Conservation (phyloP, 2,888 invertebrate species). For the Theretra japonica region DNA sequence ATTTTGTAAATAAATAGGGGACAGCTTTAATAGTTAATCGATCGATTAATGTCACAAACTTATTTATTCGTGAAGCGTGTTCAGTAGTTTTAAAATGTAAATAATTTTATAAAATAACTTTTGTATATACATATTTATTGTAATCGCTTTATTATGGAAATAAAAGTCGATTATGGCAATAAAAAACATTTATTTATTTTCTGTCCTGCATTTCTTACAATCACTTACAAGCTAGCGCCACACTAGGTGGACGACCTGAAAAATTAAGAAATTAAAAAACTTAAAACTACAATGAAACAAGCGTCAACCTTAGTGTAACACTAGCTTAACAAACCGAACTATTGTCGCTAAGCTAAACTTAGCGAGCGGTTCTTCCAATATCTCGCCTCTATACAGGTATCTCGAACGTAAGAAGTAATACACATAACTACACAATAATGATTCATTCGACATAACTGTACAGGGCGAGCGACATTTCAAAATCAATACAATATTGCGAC, state of each 20-base stretch:
- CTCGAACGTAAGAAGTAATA: neutral
- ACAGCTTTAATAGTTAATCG: conserved; percentile 73
- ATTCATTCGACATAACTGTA: neutral
- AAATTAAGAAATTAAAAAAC: conserved; percentile 9
- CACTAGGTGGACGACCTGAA: conserved; percentile 23
- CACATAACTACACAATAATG: neutral
- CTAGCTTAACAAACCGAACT: conserved; percentile 16
- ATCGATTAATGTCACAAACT: conserved; percentile 51
- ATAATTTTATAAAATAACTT: conserved; percentile 37
- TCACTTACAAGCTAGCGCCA: conserved; percentile 8
- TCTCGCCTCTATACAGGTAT: neutral
- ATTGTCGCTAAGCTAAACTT: conserved; percentile 16
- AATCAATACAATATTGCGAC: neutral
- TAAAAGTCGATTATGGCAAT: conserved; percentile 72
- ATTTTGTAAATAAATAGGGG: conserved; percentile 55
- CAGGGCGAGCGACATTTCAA: neutral
- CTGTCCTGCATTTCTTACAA: conserved; percentile 49
- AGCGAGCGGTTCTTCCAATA: neutral
- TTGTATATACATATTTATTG: conserved; percentile 57
- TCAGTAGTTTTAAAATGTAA: conserved; percentile 60
- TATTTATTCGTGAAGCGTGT: conserved; percentile 57
- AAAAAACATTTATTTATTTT: conserved; percentile 77
- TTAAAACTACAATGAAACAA: neutral
- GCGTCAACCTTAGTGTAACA: conserved; percentile 12
- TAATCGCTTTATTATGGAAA: conserved; percentile 36